These are phyloP conservation scores for Mellilla xanthometata DNA, from an alignment of 2,888 invertebrate species.

Conservation along the genomic window DNA sequence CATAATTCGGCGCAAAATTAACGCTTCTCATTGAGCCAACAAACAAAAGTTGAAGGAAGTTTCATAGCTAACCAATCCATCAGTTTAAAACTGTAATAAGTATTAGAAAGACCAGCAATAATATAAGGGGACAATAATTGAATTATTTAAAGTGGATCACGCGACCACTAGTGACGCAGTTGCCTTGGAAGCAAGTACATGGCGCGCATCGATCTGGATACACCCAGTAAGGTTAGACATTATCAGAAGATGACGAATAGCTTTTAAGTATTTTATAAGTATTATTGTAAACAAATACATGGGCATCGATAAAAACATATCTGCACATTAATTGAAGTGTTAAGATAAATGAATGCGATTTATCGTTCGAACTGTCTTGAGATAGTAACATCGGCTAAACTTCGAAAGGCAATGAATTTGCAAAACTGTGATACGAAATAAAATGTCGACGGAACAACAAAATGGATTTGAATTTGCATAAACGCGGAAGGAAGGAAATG, in stretches of 20 bases:
- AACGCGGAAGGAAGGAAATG: conserved; percentile 7
- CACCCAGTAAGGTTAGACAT: conserved; percentile 7
- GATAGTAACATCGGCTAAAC: no score
- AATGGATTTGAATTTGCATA: not conserved
- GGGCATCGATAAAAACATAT: no score
- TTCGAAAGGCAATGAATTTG: not conserved
- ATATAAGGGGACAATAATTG: conserved; percentile 1
- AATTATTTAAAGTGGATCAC: conserved; percentile 17
- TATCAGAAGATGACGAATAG: not conserved
- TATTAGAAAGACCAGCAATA: no score
- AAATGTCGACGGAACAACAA: not conserved
- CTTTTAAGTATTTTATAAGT: no score
- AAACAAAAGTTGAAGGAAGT: no score
- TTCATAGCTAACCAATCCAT: no score
- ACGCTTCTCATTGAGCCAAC: no score
- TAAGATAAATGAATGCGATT: no score
- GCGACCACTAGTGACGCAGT: conserved; percentile 19
- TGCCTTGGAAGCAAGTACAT: conserved; percentile 7
- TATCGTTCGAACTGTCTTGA: not conserved
- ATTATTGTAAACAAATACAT: no score
- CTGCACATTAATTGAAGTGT: no score
- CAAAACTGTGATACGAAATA: not conserved
- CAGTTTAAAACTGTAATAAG: not conserved
- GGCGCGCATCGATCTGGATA: conserved; percentile 7
- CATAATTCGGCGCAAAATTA: no score